These are phyloP conservation scores for Anolis apletophallus DNA, from an alignment of 2,797 vertebrate genomes.

Conservation along the genomic window DNA sequence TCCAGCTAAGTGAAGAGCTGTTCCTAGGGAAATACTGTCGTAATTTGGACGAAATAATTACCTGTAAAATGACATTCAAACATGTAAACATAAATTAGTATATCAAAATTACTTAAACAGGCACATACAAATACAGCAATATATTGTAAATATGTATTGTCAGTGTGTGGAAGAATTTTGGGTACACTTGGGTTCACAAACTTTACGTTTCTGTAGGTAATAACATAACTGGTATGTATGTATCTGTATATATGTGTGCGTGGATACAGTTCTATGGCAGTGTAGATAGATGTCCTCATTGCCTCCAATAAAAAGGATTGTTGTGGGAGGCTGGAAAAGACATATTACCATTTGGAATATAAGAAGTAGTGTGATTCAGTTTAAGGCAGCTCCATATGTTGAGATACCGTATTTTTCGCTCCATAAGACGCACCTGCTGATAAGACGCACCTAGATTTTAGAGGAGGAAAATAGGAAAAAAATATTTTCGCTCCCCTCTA, in stretches of 20 bases:
- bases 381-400: background rate
- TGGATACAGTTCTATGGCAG: background rate
- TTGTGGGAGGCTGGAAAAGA: background rate
- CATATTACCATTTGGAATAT: background rate
- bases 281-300: background rate
- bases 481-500: too few species aligned
- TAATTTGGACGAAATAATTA: conserved; percentile 69
- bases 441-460: too few species aligned
- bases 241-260: too few species aligned
- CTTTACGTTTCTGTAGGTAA: background rate
- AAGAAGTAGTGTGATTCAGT: too few species aligned
- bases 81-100: conserved; percentile 60
- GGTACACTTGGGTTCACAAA: background rate
- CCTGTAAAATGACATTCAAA: conserved; percentile 53
- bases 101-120: background rate
- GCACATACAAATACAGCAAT: background rate
- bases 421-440: too few species aligned
- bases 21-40: conserved; percentile 71
- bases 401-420: too few species aligned
- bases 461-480: too few species aligned
- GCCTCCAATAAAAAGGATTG: background rate
- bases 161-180: background rate
- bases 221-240: too few species aligned
- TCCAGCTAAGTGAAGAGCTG: conserved; percentile 71
- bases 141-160: background rate